These are phyloP conservation scores for Sminthurides bifidus DNA, from an alignment of 1,140 invertebrate species.

Conservation along the genomic window DNA sequence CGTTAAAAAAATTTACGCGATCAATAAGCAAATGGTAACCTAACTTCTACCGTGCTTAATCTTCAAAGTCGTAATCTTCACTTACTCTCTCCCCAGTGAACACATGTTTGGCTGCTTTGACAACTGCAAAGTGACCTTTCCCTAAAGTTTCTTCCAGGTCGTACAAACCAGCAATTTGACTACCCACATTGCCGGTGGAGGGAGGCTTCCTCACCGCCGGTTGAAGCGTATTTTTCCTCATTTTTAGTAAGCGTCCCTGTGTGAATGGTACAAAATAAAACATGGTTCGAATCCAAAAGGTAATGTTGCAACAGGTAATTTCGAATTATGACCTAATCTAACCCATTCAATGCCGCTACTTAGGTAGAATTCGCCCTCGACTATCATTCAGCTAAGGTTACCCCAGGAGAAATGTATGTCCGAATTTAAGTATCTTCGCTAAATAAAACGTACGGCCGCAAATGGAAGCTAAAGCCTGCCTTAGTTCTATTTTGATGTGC, in stretches of 20 bases:
- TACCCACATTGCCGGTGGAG: background rate
- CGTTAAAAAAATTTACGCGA: background rate
- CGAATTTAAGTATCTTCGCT: too few relatives aligned
- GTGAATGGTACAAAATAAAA: too few relatives aligned
- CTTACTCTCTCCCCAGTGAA: slow-evolving; percentile 96
- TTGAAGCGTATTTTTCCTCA: slow-evolving; percentile 18
- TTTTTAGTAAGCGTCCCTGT: slow-evolving; percentile 1
- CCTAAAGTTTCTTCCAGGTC: slow-evolving; percentile 90
- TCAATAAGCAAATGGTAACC: background rate
- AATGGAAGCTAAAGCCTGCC: too few relatives aligned
- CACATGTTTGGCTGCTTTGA: slow-evolving; percentile 95
- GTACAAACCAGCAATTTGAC: slow-evolving; percentile 48
- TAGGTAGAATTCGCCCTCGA: too few relatives aligned
- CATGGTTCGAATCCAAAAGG: too few relatives aligned
- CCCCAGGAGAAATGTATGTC: too few relatives aligned
- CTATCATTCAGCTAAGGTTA: too few relatives aligned
- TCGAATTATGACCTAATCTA: too few relatives aligned
- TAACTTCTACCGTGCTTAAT: background rate
- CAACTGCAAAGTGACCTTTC: slow-evolving; percentile 95
- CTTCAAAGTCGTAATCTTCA: slow-evolving; percentile 28
- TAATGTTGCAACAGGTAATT: too few relatives aligned
- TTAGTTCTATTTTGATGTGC: too few relatives aligned
- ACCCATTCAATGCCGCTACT: too few relatives aligned
- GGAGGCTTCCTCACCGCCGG: slow-evolving; percentile 12
- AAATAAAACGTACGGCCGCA: too few relatives aligned